A percentile compares a stretch with the other conserved stretches of the same genome.
phyloP scores from a whole-genome alignment of 2,113 vertebrate genomes.

The Oreocharis arfaki region DNA sequence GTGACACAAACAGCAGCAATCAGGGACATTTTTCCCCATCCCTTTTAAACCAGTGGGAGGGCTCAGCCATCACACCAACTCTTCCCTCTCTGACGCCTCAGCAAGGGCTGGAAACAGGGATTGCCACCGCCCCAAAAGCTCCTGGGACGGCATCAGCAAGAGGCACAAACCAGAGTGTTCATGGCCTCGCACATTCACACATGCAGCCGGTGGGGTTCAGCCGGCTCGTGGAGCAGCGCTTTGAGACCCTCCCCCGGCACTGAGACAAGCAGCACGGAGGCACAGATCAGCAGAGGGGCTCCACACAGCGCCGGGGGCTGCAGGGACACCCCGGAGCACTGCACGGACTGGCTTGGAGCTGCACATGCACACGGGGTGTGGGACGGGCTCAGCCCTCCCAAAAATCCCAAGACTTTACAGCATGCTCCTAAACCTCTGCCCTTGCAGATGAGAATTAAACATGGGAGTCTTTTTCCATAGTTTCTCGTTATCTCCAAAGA shows the following conservation, averaged over 20 bases:
- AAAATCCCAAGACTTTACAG: neutral
- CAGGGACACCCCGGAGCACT: neutral
- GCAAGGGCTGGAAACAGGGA: neutral
- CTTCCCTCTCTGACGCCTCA: neutral
- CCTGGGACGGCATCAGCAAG: neutral
- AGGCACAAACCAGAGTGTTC: neutral
- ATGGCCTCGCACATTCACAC: rapidly evolving
- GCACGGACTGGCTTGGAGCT: neutral
- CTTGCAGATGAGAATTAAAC: neutral
- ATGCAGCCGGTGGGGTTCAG: neutral
- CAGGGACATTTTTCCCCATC: neutral
- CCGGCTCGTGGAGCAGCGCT: rapidly evolving
- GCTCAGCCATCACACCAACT: neutral
- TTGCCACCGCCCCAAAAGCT: neutral
- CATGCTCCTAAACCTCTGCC: neutral
- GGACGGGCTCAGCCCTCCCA: neutral
- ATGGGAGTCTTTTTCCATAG: neutral
- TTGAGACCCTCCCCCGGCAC: neutral
- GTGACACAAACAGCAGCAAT: neutral
- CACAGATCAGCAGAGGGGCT: rapidly evolving
- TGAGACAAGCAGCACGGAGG: neutral
- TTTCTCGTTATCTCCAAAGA: neutral
- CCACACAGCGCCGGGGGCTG: neutral
- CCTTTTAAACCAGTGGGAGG: neutral
- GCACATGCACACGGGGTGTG: rapidly evolving